These are phyloP conservation scores for Periphyllus acericola DNA, from an alignment of 2,888 invertebrate species.

Conservation along the genomic window DNA sequence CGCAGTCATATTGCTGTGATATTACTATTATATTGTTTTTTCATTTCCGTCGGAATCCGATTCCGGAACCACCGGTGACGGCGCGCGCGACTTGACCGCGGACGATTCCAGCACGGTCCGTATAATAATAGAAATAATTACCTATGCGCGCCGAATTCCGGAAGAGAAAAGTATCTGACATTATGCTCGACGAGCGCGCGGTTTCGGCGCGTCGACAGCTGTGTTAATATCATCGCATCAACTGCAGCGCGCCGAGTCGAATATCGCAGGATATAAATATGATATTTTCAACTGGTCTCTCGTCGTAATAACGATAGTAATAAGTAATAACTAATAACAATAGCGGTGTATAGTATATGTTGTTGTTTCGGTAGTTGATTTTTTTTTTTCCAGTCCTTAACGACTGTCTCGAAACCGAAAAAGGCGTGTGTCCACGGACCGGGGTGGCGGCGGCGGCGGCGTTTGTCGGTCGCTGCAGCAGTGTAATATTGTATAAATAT, in stretches of 20 bases:
- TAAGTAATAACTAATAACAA: no score
- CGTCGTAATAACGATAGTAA: background rate
- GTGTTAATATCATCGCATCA: background rate
- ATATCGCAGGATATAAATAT: background rate
- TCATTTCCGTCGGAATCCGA: background rate
- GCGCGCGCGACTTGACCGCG: no score
- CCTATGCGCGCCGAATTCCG: background rate
- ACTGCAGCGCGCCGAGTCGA: no score
- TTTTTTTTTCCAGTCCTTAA: background rate
- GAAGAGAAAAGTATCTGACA: no score
- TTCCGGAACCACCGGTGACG: background rate
- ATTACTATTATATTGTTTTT: background rate
- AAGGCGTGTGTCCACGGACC: background rate
- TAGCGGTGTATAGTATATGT: background rate
- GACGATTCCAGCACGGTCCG: background rate
- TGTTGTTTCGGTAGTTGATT: background rate
- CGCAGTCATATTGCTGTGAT: no score
- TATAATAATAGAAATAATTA: background rate
- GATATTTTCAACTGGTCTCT: background rate
- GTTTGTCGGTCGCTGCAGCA: slow-evolving; percentile 3
- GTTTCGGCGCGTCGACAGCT: background rate
- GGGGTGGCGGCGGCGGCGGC: background rate
- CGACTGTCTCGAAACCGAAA: background rate
- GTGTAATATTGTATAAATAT: background rate
- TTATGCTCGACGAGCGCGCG: background rate